Base-by-base conservation (phyloP, 2,888 invertebrate species). In the Macropis europaea region DNA sequence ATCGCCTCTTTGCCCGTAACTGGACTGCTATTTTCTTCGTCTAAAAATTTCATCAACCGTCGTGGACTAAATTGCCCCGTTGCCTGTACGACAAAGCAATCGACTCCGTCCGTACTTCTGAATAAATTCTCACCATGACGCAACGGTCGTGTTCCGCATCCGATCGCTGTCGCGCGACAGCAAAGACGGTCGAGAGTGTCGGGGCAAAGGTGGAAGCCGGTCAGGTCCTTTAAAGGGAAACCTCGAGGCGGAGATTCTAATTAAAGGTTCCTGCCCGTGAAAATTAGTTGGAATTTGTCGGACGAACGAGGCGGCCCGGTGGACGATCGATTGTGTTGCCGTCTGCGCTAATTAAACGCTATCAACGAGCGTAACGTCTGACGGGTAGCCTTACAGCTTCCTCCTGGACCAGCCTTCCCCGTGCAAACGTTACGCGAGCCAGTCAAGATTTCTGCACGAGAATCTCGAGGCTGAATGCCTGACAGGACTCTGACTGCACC, bases 201-300 rank as follows among this genome's bases (percentile, higher is more conserved):
- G 57, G 61, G 47, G 61, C 61, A 54, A 50, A 57, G 63, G 32
- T 42, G 52, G 36, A 52, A 42, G 40, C 43, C 34, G 19, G 47
- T 1, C 24, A 28, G 47, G 57, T 66, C 34, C 70, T 60, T 54
- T 54, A 66, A 60, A 63, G 77, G 71, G 76, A 84, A 85, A 86
- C 86, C 86, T 84, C 78, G 73, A 76, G 79, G 82, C 79, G 66
- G 72, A 82, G 77, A 82, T 87, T 88, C 83, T 87, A 87, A 88
- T 88, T 87, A 87, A 87, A 87, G 84, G 83, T 82, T 81, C 69
- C 80, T 75, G 74, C 81, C 84, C 81, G 84, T 82, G 84, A 86
- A 85, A 87, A 87, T 88, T 87, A 86, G 86, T 79, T 73, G 82
- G 77, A 85, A 87, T 87, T 87, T 85, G 86, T 85, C 84, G 86